These are phyloP conservation scores for Etheostoma cragini DNA, from an alignment of 2,113 vertebrate species.

Conservation along the genomic window DNA sequence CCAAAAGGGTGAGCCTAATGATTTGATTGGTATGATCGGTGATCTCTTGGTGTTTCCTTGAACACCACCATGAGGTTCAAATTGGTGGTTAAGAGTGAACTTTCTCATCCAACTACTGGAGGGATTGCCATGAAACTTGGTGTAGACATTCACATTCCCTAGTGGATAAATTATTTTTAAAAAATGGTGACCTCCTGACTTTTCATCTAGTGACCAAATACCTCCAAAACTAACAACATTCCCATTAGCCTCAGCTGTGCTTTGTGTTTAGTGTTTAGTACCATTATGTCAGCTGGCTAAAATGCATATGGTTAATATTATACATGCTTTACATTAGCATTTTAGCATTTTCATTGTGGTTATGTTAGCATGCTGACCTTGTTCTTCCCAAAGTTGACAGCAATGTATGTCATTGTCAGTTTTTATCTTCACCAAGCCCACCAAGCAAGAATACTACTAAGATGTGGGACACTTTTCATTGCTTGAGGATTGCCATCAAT, in stretches of 20 bases:
- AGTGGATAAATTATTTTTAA: background rate
- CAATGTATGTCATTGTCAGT: background rate
- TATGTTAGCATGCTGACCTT: background rate
- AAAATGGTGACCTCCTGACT: background rate
- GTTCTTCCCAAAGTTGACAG: background rate
- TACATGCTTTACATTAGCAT: background rate
- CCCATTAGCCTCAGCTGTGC: no score
- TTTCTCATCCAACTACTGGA: background rate
- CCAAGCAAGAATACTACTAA: conserved; percentile 7
- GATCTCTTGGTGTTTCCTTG: background rate
- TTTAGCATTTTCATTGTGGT: background rate
- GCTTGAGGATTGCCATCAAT: conserved; percentile 12
- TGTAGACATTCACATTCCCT: background rate
- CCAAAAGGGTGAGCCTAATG: background rate
- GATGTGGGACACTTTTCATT: conserved; percentile 9
- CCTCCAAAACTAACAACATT: background rate
- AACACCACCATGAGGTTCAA: background rate
- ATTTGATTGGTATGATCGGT: background rate
- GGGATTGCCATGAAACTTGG: background rate
- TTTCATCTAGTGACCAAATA: background rate
- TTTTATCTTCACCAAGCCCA: background rate
- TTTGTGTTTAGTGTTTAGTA: no score
- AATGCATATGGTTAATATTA: background rate
- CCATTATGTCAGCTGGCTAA: no score
- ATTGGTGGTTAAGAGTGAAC: background rate